Percentiles rank a stretch among this genome's conserved stretches.
phyloP scores from a whole-genome alignment of 1,140 invertebrate genomes.

The Drosophila simulans region DNA sequence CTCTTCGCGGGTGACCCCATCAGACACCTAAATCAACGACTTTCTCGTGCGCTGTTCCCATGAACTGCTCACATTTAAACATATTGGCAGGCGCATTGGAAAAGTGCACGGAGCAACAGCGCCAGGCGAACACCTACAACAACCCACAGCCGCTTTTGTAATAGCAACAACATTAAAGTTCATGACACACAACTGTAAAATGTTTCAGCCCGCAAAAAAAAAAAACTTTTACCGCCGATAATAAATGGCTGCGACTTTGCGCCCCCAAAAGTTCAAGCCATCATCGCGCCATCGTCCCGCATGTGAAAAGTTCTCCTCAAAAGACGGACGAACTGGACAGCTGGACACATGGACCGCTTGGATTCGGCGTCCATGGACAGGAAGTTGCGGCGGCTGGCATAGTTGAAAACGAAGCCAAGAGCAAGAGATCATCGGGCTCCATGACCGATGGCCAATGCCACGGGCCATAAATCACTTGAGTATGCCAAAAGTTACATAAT shows the following conservation, averaged over 20 bases:
- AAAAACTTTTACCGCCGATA: slow-evolving; percentile 72
- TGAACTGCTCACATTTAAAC: slow-evolving; percentile 81
- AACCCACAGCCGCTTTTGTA: slow-evolving; percentile 32
- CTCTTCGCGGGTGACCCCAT: slow-evolving; percentile 55
- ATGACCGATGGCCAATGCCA: slow-evolving; percentile 76
- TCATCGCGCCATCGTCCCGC: slow-evolving; percentile 54
- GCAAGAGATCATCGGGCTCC: slow-evolving; percentile 45
- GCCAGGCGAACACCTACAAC: slow-evolving; percentile 27
- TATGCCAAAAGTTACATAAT: slow-evolving; percentile 81
- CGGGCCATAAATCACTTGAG: slow-evolving; percentile 79
- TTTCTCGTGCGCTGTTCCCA: slow-evolving; percentile 73
- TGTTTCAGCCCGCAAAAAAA: slow-evolving; percentile 64
- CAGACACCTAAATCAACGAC: slow-evolving; percentile 54
- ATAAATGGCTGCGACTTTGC: slow-evolving; percentile 78
- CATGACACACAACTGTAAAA: slow-evolving; percentile 83
- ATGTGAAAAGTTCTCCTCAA: slow-evolving; percentile 73
- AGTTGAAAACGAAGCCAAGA: slow-evolving; percentile 68
- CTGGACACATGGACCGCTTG: slow-evolving; percentile 7
- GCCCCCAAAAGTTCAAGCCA: slow-evolving; percentile 78
- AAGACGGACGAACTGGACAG: slow-evolving; percentile 20
- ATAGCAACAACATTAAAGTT: slow-evolving; percentile 72
- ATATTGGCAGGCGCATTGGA: slow-evolving; percentile 60
- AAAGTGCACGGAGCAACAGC: slow-evolving; percentile 43
- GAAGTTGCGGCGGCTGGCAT: slow-evolving; percentile 51
- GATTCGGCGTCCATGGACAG: slow-evolving; percentile 53